Evolutionary conservation across 1,140 invertebrate species (phyloP), one percentile per base, ranked within the genome.

Genomic region (Listronotus oregonensis): DNA sequence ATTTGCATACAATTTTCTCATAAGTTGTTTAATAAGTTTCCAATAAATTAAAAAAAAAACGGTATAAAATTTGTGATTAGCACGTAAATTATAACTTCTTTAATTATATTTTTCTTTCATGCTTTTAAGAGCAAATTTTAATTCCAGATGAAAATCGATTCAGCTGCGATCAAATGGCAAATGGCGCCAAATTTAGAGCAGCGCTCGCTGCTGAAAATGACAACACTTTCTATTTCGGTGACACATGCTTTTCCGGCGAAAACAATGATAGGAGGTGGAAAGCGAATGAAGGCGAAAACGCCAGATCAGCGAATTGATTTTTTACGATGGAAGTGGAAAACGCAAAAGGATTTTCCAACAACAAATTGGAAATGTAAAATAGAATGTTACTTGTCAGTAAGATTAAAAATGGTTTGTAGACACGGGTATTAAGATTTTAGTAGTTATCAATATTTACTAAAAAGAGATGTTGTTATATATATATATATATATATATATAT

Each of bases 301-400:
- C 55, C 63, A 31, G 37, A 21, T 6, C 47, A 52, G 58, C 63
- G 67, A 69, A 55, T 57, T 65, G 50, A 64, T 54, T 54, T 49
- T 50, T 55, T 50, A 18, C 31, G 17, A 27, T 32, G 40, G 40
- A 58, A 40, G 32, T 46, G 34, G 44, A 46, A 57, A 64, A 18
- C 6, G 56, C 27, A 44, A 60, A 54, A 49, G 57, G 9, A 44
- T 57, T 57, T 57, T 21, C 18, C 54, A 17, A 37, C 54, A 6
- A 32, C 54, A 57, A 57, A 57, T 57, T 57, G 39, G 54, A 40
- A 57, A 42, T 40, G 54, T 32, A 12, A 42, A 55, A 55, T 40
- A 40, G 15, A 42, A 55, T 49, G 46, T 49, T 21, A 49, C 7
- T 10, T 49, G 46, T 49, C 46, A 21, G 46, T 18, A 21, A 21